phyloP scores from a whole-genome alignment of 2,888 invertebrate species.

The Trichacis sp. region DNA sequence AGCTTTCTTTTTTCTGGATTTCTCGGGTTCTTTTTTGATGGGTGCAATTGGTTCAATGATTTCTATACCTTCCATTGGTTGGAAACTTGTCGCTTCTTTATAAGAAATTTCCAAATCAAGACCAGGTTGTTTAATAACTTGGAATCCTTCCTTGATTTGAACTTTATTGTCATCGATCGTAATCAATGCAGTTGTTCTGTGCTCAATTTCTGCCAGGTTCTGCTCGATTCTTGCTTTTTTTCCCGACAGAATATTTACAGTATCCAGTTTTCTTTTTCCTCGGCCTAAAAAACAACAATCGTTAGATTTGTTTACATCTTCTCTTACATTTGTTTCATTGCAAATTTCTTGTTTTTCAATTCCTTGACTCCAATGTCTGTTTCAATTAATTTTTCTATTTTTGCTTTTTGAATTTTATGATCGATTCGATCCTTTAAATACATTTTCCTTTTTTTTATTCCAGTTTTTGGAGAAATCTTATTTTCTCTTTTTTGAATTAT shows the following conservation, averaged over 20 bases:
- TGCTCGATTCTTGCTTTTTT: slow-evolving; percentile 60
- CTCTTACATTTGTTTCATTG: too few relatives aligned
- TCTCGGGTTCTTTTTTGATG: slow-evolving; percentile 25
- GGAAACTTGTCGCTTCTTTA: not conserved
- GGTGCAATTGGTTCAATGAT: slow-evolving; percentile 28
- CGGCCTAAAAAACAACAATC: slow-evolving; percentile 48
- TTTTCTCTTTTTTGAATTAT: too few relatives aligned
- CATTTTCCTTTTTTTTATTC: too few relatives aligned
- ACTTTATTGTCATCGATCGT: slow-evolving; percentile 55
- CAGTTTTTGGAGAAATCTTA: too few relatives aligned
- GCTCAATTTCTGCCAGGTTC: slow-evolving; percentile 58
- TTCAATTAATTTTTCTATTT: too few relatives aligned
- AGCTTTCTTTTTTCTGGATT: slow-evolving; percentile 10
- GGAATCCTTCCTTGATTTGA: slow-evolving; percentile 59
- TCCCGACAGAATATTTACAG: slow-evolving; percentile 31
- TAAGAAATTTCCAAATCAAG: not conserved
- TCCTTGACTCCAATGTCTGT: too few relatives aligned
- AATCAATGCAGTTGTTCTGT: slow-evolving; percentile 58
- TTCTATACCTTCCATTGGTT: slow-evolving; percentile 25
- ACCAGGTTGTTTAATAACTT: slow-evolving; percentile 55
- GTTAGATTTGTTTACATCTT: too few relatives aligned
- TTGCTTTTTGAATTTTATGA: too few relatives aligned
- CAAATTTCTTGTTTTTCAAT: too few relatives aligned
- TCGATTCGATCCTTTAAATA: too few relatives aligned
- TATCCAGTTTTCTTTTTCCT: slow-evolving; percentile 63